Conservation (phyloP, 1,140 invertebrate species). For the Oryctes rhinoceros region DNA sequence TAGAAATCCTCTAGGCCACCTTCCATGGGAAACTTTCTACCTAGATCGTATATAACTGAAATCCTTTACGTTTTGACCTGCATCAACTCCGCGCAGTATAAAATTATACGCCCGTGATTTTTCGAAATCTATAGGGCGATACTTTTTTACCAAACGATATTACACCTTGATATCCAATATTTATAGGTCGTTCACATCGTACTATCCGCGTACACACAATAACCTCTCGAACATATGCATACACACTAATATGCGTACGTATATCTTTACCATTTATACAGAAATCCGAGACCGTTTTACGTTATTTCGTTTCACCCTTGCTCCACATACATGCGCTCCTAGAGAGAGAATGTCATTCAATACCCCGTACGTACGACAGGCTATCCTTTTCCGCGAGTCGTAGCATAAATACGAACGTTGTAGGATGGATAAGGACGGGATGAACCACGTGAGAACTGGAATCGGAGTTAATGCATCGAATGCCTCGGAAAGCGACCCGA, state of each 20-base stretch:
- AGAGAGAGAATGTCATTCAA: background rate
- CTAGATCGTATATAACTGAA: no score
- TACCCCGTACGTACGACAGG: background rate
- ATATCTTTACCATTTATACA: conserved; percentile 15
- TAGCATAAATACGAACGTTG: background rate
- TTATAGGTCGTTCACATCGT: no score
- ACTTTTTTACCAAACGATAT: no score
- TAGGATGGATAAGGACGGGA: background rate
- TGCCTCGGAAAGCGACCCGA: background rate
- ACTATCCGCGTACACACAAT: no score
- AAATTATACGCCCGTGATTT: no score
- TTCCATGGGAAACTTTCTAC: no score
- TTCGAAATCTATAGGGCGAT: no score
- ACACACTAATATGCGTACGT: background rate
- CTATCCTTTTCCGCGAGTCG: background rate
- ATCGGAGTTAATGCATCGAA: background rate
- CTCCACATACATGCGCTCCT: background rate
- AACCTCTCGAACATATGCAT: no score
- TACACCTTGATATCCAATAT: no score
- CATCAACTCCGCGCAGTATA: no score
- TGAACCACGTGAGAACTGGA: background rate
- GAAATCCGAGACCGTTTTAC: background rate
- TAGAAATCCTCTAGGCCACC: no score
- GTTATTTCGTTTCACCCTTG: background rate
- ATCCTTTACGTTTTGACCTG: no score